Evolutionary conservation across 1,140 invertebrate genomes (phyloP), one percentile per base, ranked within the genome.

Genomic region (Drusus annulatus): DNA sequence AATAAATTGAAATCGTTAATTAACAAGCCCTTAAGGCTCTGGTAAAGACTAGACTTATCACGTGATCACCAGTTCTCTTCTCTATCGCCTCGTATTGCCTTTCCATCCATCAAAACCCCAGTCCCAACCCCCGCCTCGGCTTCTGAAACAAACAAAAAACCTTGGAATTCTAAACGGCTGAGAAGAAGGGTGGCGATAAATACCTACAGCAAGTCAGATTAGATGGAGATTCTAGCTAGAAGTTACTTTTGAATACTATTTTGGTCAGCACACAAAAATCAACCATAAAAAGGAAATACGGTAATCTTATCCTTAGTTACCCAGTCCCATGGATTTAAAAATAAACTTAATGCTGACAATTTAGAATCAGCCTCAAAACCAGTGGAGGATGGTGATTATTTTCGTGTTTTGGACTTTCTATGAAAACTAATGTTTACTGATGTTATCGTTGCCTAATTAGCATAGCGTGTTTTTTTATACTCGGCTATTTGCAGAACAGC

Each of bases 91-190:
- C n/a, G n/a, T 78, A 51, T 75, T 50, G 19, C 76, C 51, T 52
- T 56, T n/a, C 74, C 79, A 83, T 80, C 81, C 81, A 80, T 80
- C 81, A 80, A 80, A 28, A 78, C 63, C 77, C 51, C 54, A 25
- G 17, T 52, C 51, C 73, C 54, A 25, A 25, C 63, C 51, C 73
- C 31, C 19, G 16, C 54, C 13, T 23, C 6, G 23, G 25, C 58
- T 76, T 13, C 79, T 13, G 56, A 76, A 79, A 58, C 50, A 52
- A 80, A 80, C n/a, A 80, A 74, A 76, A 73, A 79, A 58, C 25
- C 52, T 45, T 45, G 54, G 63, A 78, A 45, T 78, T 73, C 65
- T 56, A 78, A 82, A 74, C 60, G 68, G 69, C 13, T n/a, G n/a
- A 15, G 62, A 36, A 13, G 21, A 50, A 52, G 62, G 75, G 65